Evolutionary conservation across 2,113 vertebrate genomes (phyloP).

Genomic region (Peromyscus maniculatus): DNA sequence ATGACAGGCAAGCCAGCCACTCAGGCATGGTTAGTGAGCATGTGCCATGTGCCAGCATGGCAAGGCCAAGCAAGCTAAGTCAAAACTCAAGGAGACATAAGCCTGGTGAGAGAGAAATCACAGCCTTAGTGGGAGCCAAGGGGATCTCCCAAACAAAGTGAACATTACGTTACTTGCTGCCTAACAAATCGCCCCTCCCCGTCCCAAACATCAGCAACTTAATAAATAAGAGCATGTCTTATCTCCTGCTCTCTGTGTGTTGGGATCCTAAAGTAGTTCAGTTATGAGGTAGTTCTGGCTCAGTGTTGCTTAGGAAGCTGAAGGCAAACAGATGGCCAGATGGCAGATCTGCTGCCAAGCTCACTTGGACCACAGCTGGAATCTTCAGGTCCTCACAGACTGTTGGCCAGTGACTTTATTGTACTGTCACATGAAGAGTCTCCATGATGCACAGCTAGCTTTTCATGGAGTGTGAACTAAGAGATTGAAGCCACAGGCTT

Average conservation of each 20-base stretch:
- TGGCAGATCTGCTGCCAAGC: background rate
- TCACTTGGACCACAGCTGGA: background rate
- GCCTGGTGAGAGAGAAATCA: background rate
- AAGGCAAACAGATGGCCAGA: background rate
- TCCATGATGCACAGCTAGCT: background rate
- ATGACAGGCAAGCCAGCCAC: background rate
- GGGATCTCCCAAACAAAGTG: background rate
- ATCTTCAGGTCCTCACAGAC: background rate
- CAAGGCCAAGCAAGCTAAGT: background rate
- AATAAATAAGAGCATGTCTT: background rate
- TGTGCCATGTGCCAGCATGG: fast-evolving
- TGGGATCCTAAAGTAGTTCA: background rate
- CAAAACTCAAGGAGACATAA: background rate
- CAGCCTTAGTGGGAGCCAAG: background rate
- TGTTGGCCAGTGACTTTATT: background rate
- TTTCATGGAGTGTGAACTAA: background rate
- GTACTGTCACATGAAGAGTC: background rate
- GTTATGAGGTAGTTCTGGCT: background rate
- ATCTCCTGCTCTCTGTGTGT: background rate
- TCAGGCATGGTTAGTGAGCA: background rate
- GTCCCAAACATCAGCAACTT: background rate
- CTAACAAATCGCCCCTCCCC: background rate
- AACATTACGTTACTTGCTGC: background rate
- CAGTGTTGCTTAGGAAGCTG: background rate
- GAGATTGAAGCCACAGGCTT: background rate